A percentile compares a stretch with the other conserved stretches of the same genome.
phyloP scores from a whole-genome alignment of 2,888 invertebrate genomes.

The Hyposoter didymator region DNA sequence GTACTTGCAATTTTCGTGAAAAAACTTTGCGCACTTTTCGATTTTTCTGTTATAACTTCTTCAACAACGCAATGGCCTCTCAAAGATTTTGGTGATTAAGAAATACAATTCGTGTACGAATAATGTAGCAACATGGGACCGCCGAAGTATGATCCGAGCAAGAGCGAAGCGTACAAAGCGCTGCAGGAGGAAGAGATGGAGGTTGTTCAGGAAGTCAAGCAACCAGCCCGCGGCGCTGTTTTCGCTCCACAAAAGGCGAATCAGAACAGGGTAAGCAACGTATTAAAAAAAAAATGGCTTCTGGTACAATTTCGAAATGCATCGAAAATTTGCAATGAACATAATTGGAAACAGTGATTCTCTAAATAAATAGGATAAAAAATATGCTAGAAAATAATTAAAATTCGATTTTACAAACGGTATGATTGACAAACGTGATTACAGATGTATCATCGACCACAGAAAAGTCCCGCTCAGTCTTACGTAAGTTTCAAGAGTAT shows the following conservation, averaged over 20 bases:
- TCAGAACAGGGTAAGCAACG: constrained; percentile 76
- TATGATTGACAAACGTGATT: constrained; percentile 43
- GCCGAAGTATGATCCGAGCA: constrained; percentile 92
- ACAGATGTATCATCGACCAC: constrained; percentile 73
- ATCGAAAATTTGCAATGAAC: neutral
- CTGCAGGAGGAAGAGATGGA: constrained; percentile 92
- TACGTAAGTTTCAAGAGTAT: constrained; percentile 74
- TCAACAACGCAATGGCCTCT: neutral
- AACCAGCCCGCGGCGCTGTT: constrained; percentile 91
- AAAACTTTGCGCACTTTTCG: constrained; percentile 30
- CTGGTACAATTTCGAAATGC: neutral
- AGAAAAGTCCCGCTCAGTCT: constrained; percentile 77
- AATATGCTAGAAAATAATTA: neutral
- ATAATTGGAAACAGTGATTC: neutral
- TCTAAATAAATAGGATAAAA: neutral
- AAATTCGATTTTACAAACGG: neutral
- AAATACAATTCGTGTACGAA: constrained; percentile 83
- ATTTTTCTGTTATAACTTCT: constrained; percentile 9
- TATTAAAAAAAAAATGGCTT: neutral
- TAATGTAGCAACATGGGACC: constrained; percentile 75
- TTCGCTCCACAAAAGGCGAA: constrained; percentile 88
- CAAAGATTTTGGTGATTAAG: constrained; percentile 31
- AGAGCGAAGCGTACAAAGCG: constrained; percentile 95
- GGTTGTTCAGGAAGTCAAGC: constrained; percentile 88
- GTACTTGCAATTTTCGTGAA: constrained; percentile 15